A percentile compares a stretch with the other conserved stretches of the same genome.
Evolutionary conservation across 1,140 invertebrate genomes (phyloP).

Genomic region (Trichonephila clavipes): DNA sequence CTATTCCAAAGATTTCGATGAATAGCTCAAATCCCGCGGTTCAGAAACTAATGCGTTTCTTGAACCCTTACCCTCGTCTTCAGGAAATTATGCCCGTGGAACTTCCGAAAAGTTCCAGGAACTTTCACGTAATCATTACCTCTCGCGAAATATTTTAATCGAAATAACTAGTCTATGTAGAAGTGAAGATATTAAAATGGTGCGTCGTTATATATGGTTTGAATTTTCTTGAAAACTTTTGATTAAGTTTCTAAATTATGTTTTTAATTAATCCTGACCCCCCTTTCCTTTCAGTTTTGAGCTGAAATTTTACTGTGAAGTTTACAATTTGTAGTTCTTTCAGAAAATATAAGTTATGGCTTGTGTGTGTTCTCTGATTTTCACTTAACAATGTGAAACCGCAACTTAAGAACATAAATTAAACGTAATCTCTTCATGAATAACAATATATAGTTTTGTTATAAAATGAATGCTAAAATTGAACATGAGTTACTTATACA

Average conservation of each 20-base stretch:
- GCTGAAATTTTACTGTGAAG: no score
- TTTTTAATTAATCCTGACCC: background rate
- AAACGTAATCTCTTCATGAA: no score
- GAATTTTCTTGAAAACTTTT: background rate
- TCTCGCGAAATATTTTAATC: background rate
- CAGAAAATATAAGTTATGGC: no score
- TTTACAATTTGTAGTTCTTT: no score
- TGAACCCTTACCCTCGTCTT: background rate
- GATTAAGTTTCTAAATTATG: background rate
- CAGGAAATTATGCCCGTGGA: background rate
- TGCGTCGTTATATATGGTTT: background rate
- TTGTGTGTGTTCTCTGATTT: no score
- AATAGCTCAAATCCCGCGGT: background rate
- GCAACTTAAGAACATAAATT: no score
- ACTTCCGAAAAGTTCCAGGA: background rate
- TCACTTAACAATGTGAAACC: no score
- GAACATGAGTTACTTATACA: no score
- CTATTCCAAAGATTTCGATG: slow-evolving; percentile 20
- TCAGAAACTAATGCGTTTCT: slow-evolving; percentile 12
- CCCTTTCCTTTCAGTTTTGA: no score
- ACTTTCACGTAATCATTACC: background rate
- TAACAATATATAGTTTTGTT: no score
- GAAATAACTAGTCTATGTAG: background rate
- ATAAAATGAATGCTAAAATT: no score
- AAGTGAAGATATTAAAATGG: slow-evolving; percentile 7